phyloP scores from a whole-genome alignment of 2,888 invertebrate genomes.

The Gymnosoma rotundatum region DNA sequence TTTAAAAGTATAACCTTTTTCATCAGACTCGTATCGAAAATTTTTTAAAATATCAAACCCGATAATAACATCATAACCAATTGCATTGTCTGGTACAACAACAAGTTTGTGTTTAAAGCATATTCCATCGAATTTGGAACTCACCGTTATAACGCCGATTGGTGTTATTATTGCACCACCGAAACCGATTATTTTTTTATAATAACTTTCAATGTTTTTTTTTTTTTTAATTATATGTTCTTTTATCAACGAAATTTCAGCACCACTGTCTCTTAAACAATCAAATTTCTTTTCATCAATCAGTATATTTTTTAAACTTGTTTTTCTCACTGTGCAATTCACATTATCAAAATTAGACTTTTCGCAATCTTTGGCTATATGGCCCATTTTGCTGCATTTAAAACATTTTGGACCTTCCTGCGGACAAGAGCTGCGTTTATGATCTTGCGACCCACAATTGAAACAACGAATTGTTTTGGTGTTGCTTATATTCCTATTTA shows the following conservation, averaged over 20 bases:
- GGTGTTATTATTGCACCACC: constrained; percentile 34
- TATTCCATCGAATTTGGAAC: constrained; percentile 21
- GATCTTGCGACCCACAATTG: background rate
- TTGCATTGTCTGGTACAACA: constrained; percentile 27
- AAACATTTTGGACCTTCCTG: too few species aligned
- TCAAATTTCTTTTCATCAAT: too few species aligned
- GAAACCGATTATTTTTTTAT: constrained; percentile 28
- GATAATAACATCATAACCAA: constrained; percentile 36
- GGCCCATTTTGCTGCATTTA: too few species aligned
- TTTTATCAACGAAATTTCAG: too few species aligned
- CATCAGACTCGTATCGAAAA: constrained; percentile 33
- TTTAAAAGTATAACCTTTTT: constrained; percentile 46
- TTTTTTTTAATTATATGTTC: background rate
- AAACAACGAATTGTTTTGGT: constrained; percentile 40
- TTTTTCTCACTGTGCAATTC: too few species aligned
- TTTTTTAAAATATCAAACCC: constrained; percentile 47
- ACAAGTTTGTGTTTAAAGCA: constrained; percentile 29
- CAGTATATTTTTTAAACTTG: too few species aligned
- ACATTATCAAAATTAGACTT: background rate
- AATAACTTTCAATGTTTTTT: constrained; percentile 27
- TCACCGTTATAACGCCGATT: constrained; percentile 26
- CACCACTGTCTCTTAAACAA: too few species aligned
- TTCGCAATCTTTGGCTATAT: too few species aligned
- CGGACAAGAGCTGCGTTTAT: too few species aligned
- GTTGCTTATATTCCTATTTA: background rate